Conservation (phyloP, 2,113 vertebrate species). For the Nycticorax nycticorax region DNA sequence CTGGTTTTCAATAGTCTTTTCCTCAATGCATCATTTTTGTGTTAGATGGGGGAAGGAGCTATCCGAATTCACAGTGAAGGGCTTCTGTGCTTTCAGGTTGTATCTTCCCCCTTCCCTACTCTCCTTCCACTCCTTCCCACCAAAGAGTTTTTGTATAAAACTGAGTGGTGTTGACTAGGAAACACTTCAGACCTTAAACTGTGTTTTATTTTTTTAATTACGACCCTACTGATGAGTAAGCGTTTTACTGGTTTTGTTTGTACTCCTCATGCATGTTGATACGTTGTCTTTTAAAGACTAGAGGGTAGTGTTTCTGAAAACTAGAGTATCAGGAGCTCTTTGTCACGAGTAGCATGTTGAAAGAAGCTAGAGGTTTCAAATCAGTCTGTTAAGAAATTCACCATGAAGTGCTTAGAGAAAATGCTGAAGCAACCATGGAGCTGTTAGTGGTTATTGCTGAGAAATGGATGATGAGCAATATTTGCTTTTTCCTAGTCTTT, state of each 20-base stretch:
- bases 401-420: neutral
- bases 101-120: neutral
- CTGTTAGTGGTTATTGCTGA: neutral
- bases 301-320: neutral
- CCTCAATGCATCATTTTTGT: neutral
- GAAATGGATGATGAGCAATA: neutral
- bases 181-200: neutral
- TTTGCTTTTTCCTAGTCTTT: neutral
- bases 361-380: neutral
- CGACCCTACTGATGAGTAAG: neutral
- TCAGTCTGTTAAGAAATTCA: neutral
- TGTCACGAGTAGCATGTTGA: neutral
- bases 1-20: neutral
- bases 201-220: neutral
- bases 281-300: neutral
- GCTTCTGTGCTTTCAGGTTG: neutral
- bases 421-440: neutral
- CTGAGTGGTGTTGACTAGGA: neutral
- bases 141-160: neutral
- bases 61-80: rapidly evolving
- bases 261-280: neutral
- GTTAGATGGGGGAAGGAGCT: neutral
- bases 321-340: neutral
- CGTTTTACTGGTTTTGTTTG: neutral
- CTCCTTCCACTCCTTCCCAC: neutral